These are phyloP conservation scores for Anoplophora glabripennis DNA, from an alignment of 1,140 invertebrate species.

Conservation along the genomic window DNA sequence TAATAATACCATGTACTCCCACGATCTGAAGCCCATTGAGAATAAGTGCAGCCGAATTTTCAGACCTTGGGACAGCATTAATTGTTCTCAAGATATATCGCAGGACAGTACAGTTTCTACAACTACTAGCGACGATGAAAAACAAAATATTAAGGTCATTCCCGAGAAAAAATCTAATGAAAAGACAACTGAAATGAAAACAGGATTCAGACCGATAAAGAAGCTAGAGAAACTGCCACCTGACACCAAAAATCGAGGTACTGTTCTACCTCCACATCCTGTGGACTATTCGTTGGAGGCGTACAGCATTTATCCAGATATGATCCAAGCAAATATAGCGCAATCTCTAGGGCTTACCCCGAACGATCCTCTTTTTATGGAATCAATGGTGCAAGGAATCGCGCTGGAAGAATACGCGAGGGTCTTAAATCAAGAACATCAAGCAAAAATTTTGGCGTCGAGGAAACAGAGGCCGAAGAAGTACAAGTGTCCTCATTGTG, in stretches of 20 bases:
- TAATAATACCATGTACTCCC: constrained; percentile 21
- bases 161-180: background rate
- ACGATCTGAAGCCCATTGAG: constrained; percentile 15
- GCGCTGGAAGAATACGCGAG: constrained; percentile 64
- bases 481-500: constrained; percentile 83
- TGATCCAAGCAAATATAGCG: constrained; percentile 48
- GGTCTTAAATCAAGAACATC: constrained; percentile 63
- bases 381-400: constrained; percentile 56
- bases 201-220: constrained; percentile 12
- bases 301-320: constrained; percentile 28
- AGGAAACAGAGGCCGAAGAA: constrained; percentile 83
- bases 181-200: constrained; percentile 28
- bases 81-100: constrained; percentile 39
- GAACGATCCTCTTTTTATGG: constrained; percentile 52
- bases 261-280: constrained; percentile 30
- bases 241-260: background rate
- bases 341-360: constrained; percentile 53
- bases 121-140: constrained; percentile 44
- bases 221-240: background rate
- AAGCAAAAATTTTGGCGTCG: constrained; percentile 59
- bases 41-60: constrained; percentile 41
- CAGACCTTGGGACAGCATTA: constrained; percentile 45
- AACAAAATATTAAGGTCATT: constrained; percentile 24
- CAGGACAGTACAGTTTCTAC: constrained; percentile 57
- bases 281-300: constrained; percentile 45